Evolutionary conservation across 30 jellyfish, hydroid and myxozoan species (phyloP), one percentile per base, ranked within the genome.

Genomic region (Mastigias papua): DNA sequence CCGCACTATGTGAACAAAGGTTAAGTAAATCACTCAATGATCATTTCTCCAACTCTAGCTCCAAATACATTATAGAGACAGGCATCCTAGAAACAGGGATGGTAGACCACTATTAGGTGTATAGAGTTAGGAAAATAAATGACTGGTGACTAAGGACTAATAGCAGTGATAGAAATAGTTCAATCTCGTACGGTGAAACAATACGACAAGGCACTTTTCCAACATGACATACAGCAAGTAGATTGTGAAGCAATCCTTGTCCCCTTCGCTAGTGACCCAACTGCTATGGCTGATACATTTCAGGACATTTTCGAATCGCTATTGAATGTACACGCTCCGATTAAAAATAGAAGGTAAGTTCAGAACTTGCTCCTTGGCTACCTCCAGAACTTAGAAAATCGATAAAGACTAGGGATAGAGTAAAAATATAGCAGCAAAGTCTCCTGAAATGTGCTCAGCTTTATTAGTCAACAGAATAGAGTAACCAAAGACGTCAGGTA

Each of bases 371-470:
- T 63, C 90, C 90, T 80, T 80, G 90, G 90, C 25, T 80, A 61
- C 61, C 90, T 34, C 90, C 90, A 78, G 34, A 30, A 50, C 89
- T 78, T 60, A 78, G 89, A 60, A 78, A 78, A 78, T 54, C 79
- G 89, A 78, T 78, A 67, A 65, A 78, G 72, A 81, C 91, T 81
- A 81, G 76, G 91, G 64, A 81, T 84, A 42, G 72, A 81, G 75
- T 81, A 66, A 81, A 65, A 81, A 81, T 34, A 30, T 81, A 65
- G 91, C 84, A 67, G 50, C 49, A 65, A 81, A 34, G 33, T 79
- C 80, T 79, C 90, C 90, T 32, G 90, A 79, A 79, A 60, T 79
- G 80, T 79, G 90, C 71, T 63, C 90, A 50, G 90, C 90, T 63
- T 79, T 79, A 61, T 81, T 62, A 79, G 49, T 80, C 90, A 58